A percentile compares a stretch with the other conserved stretches of the same genome.
These are phyloP conservation scores for Osmoderma eremita DNA, from an alignment of 2,888 invertebrate genomes.

Conservation along the genomic window DNA sequence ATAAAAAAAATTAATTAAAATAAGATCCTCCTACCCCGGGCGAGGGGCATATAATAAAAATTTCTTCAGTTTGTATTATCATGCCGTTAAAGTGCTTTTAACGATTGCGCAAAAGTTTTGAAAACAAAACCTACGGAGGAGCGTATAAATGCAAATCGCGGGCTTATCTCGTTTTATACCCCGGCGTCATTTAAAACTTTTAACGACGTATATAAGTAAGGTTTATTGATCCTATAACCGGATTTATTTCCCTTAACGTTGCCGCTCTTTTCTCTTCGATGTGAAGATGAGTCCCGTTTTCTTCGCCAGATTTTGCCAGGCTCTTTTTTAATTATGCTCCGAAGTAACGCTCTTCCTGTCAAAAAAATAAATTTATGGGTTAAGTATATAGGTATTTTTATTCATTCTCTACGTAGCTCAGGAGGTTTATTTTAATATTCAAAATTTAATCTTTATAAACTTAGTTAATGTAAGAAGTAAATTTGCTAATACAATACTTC, in stretches of 20 bases:
- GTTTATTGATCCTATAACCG: constrained; percentile 58
- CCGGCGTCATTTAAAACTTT: constrained; percentile 56
- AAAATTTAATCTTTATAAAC: no score
- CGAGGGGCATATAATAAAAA: constrained; percentile 25
- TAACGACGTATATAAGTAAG: constrained; percentile 56
- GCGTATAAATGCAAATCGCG: constrained; percentile 60
- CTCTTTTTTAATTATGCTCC: constrained; percentile 8
- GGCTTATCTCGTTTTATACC: constrained; percentile 59
- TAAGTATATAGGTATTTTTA: neutral
- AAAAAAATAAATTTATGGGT: neutral
- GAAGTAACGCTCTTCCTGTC: no score
- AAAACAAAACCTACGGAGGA: constrained; percentile 53
- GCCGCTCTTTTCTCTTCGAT: constrained; percentile 42
- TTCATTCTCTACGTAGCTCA: no score
- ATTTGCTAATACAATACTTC: no score
- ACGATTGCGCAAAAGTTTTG: constrained; percentile 50
- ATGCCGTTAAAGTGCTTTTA: constrained; percentile 51
- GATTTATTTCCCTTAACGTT: constrained; percentile 50
- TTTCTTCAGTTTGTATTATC: constrained; percentile 44
- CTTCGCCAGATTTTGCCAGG: constrained; percentile 1
- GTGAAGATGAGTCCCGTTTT: constrained; percentile 16
- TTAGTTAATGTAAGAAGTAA: no score
- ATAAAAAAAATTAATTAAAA: constrained; percentile 34
- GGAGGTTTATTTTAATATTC: no score
- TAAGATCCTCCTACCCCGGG: constrained; percentile 19